Conservation (phyloP, 2,888 invertebrate species). For the Argyresthia albistria region DNA sequence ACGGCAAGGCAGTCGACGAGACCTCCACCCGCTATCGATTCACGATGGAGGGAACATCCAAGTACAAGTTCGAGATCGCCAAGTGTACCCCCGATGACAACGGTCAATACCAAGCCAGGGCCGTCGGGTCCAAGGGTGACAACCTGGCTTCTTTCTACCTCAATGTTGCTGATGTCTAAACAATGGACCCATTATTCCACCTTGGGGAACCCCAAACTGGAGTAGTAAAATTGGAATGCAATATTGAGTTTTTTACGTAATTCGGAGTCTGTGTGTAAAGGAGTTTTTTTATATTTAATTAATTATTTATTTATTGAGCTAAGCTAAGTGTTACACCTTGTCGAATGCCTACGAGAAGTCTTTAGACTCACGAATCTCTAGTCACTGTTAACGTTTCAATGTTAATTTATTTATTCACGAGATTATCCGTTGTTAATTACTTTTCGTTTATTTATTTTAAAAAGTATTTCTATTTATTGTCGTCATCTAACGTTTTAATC, state of each 20-base stretch:
- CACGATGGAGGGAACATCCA: conserved; percentile 85
- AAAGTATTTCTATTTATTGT: conserved; percentile 25
- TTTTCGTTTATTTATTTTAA: too few relatives aligned
- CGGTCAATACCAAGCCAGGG: conserved; percentile 91
- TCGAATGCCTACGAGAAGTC: conserved; percentile 60
- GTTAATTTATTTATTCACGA: conserved; percentile 9
- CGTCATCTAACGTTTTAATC: conserved; percentile 42
- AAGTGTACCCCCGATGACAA: conserved; percentile 83
- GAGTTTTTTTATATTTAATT: conserved; percentile 46
- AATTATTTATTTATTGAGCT: conserved; percentile 58
- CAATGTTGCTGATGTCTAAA: conserved; percentile 74
- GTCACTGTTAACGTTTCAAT: conserved; percentile 25
- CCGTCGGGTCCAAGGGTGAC: conserved; percentile 89
- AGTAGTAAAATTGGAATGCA: conserved; percentile 31
- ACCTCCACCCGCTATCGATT: conserved; percentile 82
- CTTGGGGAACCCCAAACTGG: conserved; percentile 32
- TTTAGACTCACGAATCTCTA: conserved; percentile 43
- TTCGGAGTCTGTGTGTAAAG: conserved; percentile 59
- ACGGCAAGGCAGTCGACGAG: conserved; percentile 91
- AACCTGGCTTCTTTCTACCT: conserved; percentile 88
- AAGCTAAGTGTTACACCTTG: conserved; percentile 65
- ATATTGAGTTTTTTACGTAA: conserved; percentile 58
- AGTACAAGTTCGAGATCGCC: conserved; percentile 84
- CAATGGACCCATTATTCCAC: conserved; percentile 28
- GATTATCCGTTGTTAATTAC: conserved; percentile 27